Conservation (phyloP, 2,888 invertebrate species). For the Torymus auratus region DNA sequence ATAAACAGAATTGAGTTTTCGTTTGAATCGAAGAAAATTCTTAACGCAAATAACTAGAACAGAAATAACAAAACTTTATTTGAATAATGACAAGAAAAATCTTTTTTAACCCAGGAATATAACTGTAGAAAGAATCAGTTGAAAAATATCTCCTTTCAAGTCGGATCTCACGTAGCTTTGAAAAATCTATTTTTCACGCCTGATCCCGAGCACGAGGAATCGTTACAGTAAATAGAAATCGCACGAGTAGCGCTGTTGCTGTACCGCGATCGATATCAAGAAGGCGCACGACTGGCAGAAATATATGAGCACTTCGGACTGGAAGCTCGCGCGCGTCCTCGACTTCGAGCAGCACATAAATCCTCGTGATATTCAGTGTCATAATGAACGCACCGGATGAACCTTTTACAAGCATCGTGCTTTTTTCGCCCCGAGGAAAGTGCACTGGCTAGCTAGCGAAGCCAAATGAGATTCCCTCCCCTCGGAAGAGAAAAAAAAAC, state of each 20-base stretch:
- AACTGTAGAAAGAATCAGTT: too few species aligned
- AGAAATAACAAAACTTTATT: too few species aligned
- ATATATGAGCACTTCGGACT: not conserved
- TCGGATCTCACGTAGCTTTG: not conserved
- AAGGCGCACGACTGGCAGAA: not conserved
- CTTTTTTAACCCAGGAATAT: too few species aligned
- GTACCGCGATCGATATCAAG: constrained; percentile 17
- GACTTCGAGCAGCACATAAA: constrained; percentile 10
- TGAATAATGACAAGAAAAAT: too few species aligned
- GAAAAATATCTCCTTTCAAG: not conserved
- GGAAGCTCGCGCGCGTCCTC: not conserved
- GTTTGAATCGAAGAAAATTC: too few species aligned
- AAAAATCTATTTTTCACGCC: constrained; percentile 6
- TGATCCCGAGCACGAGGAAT: constrained; percentile 12
- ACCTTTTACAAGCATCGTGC: not conserved
- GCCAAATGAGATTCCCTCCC: not conserved
- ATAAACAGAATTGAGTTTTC: too few species aligned
- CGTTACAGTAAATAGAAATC: constrained; percentile 24
- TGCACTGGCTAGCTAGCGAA: too few species aligned
- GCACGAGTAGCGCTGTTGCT: not conserved
- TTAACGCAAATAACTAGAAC: too few species aligned
- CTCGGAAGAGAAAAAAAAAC: not conserved
- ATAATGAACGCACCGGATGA: constrained; percentile 18
- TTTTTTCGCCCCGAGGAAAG: not conserved
- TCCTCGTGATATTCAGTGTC: not conserved